A percentile compares a stretch with the other conserved stretches of the same genome.
Conservation (phyloP, 2,797 vertebrate genomes). For the Coluber constrictor region DNA sequence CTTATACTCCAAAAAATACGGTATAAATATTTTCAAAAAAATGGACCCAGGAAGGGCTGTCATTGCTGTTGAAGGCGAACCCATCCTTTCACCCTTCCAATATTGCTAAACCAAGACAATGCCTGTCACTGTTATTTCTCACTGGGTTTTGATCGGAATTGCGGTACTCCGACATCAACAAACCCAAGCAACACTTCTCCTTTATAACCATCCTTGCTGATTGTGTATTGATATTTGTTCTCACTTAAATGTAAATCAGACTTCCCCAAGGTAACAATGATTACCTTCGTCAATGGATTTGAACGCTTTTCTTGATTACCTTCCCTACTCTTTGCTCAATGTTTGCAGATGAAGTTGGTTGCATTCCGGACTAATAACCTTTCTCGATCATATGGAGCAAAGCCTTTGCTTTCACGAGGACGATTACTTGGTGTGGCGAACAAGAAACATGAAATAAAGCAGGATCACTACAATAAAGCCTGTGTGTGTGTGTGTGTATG, state of each 20-base stretch:
- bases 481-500: too few species aligned
- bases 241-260: slow-evolving; percentile 4
- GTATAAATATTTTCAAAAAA: too few species aligned
- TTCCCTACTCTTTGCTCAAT: not conserved
- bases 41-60: too few species aligned
- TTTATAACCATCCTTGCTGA: not conserved
- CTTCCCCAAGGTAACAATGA: slow-evolving; percentile 20
- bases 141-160: not conserved
- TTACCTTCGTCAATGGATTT: slow-evolving; percentile 17
- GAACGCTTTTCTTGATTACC: slow-evolving; percentile 21
- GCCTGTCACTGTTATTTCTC: not conserved
- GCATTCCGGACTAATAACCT: not conserved
- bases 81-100: not conserved
- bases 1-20: too few species aligned
- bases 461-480: slow-evolving; percentile 2
- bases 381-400: not conserved
- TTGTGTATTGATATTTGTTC: slow-evolving; percentile 11
- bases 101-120: not conserved
- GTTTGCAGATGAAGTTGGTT: not conserved
- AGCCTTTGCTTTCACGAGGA: slow-evolving; percentile 1
- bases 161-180: not conserved
- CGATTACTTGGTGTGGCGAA: not conserved
- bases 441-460: slow-evolving; percentile 26
- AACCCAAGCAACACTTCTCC: slow-evolving; percentile 3
- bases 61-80: too few species aligned